phyloP scores from a whole-genome alignment of 2,113 vertebrate species.

The Rhineura floridana region DNA sequence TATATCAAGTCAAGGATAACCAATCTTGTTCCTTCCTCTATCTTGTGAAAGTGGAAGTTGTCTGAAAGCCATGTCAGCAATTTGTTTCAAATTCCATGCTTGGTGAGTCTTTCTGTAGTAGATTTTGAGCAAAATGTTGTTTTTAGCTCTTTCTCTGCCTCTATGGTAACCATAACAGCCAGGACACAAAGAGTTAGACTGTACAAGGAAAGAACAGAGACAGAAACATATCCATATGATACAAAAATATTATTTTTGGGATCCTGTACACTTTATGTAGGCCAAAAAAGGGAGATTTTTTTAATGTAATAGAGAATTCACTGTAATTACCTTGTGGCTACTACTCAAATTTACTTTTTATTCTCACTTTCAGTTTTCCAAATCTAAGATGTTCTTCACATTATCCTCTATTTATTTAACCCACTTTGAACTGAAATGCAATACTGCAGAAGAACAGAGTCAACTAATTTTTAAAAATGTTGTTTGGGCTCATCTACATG shows the following conservation, averaged over 20 bases:
- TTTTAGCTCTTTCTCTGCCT: not conserved
- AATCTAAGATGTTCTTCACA: not conserved
- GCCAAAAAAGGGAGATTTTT: not conserved
- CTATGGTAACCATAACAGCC: not conserved
- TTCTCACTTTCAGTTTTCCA: not conserved
- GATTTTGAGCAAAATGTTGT: not conserved
- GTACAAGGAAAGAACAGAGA: not conserved
- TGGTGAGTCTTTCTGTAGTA: not conserved
- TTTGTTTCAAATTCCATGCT: not conserved
- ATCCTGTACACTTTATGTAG: not conserved
- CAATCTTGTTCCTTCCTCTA: no score
- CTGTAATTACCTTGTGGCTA: not conserved
- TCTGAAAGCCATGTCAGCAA: not conserved
- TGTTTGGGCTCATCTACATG: no score
- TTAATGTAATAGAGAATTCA: not conserved
- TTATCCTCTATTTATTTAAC: conserved; percentile 4
- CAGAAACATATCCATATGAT: not conserved
- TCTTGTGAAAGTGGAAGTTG: not conserved
- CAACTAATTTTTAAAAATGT: not conserved
- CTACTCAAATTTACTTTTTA: not conserved
- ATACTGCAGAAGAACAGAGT: not conserved
- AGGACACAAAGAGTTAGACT: not conserved
- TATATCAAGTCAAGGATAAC: no score
- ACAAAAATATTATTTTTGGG: not conserved
- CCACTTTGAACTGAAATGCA: not conserved